These are phyloP conservation scores for Lamprologus speciosus DNA, from an alignment of 2,113 vertebrate genomes.

Conservation along the genomic window DNA sequence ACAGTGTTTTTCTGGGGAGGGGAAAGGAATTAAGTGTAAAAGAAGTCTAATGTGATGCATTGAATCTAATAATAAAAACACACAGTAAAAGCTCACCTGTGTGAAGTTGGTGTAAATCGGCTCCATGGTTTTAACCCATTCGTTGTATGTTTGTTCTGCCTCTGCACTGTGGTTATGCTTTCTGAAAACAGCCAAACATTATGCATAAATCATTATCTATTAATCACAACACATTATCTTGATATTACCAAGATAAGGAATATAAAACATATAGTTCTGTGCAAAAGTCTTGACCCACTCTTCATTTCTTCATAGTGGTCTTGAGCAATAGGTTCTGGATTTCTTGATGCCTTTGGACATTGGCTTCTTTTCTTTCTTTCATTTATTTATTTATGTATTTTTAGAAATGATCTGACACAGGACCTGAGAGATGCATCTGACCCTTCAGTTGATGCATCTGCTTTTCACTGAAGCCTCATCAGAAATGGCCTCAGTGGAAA, in stretches of 20 bases:
- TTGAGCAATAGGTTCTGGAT: background rate
- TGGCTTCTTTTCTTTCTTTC: background rate
- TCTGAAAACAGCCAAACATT: slow-evolving; percentile 27
- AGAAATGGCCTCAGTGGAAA: background rate
- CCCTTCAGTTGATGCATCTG: background rate
- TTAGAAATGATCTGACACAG: background rate
- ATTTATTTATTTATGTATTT: background rate
- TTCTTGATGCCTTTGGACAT: background rate
- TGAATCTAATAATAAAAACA: background rate
- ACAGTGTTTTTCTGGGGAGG: slow-evolving; percentile 21
- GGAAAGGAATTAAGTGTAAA: background rate
- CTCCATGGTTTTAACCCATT: slow-evolving; percentile 64
- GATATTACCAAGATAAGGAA: background rate
- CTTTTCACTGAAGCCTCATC: background rate
- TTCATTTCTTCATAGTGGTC: background rate
- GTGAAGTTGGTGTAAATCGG: slow-evolving; percentile 46
- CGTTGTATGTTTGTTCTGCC: slow-evolving; percentile 29
- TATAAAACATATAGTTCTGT: background rate
- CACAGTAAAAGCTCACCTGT: slow-evolving; percentile 29
- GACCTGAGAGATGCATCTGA: background rate
- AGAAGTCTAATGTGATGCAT: background rate
- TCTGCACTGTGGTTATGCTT: slow-evolving; percentile 38
- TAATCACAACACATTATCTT: background rate
- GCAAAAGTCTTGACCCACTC: background rate
- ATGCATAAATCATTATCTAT: background rate